phyloP scores from a whole-genome alignment of 1,140 invertebrate species.

The Drosophila simulans region DNA sequence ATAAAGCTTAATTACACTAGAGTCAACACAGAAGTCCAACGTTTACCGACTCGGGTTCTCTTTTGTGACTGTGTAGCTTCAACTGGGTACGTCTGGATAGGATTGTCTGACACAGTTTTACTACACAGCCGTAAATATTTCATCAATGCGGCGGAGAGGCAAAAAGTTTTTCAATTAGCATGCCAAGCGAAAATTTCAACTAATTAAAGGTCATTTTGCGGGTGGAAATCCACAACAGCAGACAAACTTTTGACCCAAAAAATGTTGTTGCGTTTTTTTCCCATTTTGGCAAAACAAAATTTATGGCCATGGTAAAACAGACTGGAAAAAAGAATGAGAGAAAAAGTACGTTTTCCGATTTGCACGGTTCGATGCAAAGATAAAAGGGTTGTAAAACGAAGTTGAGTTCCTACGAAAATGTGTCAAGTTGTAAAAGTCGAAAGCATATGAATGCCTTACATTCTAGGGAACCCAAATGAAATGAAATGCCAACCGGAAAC shows the following conservation, averaged over 20 bases:
- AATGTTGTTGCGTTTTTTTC: slow-evolving; percentile 16
- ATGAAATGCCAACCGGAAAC: slow-evolving; percentile 55
- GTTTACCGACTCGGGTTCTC: slow-evolving; percentile 10
- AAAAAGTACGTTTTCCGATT: slow-evolving; percentile 31
- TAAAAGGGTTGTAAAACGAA: slow-evolving; percentile 36
- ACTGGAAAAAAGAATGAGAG: slow-evolving; percentile 2
- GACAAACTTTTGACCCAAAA: slow-evolving; percentile 31
- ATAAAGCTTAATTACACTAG: slow-evolving; percentile 60
- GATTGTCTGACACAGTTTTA: slow-evolving; percentile 43
- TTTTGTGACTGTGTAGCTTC: neutral
- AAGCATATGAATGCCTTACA: slow-evolving; percentile 48
- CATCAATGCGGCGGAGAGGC: slow-evolving; percentile 20
- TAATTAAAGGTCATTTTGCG: slow-evolving; percentile 49
- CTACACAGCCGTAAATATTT: slow-evolving; percentile 42
- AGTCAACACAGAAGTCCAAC: slow-evolving; percentile 37
- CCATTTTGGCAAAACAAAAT: slow-evolving; percentile 18
- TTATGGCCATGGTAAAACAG: slow-evolving; percentile 25
- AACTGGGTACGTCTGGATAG: neutral
- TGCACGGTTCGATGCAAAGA: slow-evolving; percentile 34
- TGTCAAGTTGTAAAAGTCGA: slow-evolving; percentile 65
- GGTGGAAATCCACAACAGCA: neutral
- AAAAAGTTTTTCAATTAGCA: slow-evolving; percentile 66
- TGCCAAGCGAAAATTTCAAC: slow-evolving; percentile 47
- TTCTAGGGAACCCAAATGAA: slow-evolving; percentile 12
- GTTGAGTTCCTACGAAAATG: slow-evolving; percentile 25